Evolutionary conservation across 2,113 vertebrate species (phyloP).

Genomic region (Dromas ardeola): DNA sequence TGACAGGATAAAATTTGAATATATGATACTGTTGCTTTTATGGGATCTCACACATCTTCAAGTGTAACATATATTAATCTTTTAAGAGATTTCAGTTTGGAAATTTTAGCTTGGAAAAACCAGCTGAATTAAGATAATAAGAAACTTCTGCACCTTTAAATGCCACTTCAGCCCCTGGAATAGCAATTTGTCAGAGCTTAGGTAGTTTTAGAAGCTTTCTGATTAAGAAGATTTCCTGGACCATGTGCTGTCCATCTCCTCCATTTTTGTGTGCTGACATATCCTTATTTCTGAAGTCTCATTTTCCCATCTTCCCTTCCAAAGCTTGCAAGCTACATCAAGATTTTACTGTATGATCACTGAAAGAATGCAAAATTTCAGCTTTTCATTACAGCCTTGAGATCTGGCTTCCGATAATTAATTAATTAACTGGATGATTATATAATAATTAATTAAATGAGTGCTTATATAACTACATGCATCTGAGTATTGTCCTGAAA

Average conservation of each 20-base stretch:
- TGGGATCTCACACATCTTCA: neutral
- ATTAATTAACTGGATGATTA: neutral
- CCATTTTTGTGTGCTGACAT: neutral
- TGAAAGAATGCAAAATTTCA: neutral
- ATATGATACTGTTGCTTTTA: neutral
- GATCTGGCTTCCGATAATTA: neutral
- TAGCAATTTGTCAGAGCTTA: neutral
- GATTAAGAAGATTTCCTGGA: neutral
- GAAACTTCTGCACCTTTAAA: neutral
- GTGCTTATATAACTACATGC: neutral
- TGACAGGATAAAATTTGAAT: neutral
- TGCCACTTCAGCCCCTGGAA: neutral
- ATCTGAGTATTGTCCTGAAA: neutral
- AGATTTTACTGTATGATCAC: neutral
- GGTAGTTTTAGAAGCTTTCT: neutral
- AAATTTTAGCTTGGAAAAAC: neutral
- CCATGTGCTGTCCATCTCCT: neutral
- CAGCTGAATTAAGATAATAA: neutral
- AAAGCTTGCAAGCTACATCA: neutral
- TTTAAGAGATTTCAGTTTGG: neutral
- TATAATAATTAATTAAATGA: neutral
- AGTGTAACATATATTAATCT: rapidly evolving
- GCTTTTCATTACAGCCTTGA: neutral
- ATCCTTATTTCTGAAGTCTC: neutral
- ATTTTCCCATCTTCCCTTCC: neutral